phyloP scores from a whole-genome alignment of 2,888 invertebrate species.

The Sepiola atlantica region DNA sequence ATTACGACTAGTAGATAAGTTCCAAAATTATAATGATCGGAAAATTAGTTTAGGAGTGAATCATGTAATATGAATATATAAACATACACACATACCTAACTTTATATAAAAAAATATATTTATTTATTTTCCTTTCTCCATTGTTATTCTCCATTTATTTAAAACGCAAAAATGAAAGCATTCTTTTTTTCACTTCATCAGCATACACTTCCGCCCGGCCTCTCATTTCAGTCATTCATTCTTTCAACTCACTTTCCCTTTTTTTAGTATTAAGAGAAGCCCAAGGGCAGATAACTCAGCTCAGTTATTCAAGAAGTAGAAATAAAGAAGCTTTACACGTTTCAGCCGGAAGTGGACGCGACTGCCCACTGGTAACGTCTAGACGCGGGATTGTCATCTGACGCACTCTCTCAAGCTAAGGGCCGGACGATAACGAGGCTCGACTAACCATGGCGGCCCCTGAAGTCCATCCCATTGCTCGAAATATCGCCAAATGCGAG shows the following conservation, averaged over 20 bases:
- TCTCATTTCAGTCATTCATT: not conserved
- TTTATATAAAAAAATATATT: no score
- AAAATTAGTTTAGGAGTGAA: no score
- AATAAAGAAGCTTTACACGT: not conserved
- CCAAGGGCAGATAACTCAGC: not conserved
- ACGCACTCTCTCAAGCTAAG: not conserved
- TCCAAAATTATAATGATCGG: no score
- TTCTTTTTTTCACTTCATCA: no score
- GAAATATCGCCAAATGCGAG: not conserved
- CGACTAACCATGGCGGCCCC: not conserved
- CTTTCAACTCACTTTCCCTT: not conserved
- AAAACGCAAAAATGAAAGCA: no score
- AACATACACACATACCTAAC: no score
- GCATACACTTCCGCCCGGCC: no score
- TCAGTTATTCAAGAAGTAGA: not conserved
- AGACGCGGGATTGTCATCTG: not conserved
- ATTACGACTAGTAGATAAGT: no score
- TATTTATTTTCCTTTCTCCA: no score
- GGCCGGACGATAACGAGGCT: not conserved
- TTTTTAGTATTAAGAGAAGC: not conserved
- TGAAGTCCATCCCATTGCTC: not conserved
- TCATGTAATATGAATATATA: no score
- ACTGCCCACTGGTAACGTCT: not conserved
- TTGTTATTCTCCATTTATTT: no score
- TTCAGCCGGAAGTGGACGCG: not conserved